These are phyloP conservation scores for Mormyrus hasselquistii DNA, from an alignment of 2,797 vertebrate genomes.

Conservation along the genomic window DNA sequence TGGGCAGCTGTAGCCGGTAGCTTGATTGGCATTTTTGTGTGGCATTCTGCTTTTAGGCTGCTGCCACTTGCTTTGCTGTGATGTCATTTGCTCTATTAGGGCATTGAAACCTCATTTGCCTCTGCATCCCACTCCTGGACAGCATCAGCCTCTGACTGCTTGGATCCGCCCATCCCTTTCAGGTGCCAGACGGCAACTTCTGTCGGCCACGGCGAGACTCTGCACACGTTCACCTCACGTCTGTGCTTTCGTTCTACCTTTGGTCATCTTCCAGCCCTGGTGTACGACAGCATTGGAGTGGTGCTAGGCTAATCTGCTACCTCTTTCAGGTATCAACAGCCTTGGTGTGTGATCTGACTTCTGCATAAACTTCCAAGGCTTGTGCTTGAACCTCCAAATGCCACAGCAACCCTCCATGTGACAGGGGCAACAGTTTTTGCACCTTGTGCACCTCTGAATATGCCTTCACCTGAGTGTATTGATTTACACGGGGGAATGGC, in stretches of 20 bases:
- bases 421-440: background rate
- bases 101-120: background rate
- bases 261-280: background rate
- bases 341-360: background rate
- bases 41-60: background rate
- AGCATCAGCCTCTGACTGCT: background rate
- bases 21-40: background rate
- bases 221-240: background rate
- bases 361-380: background rate
- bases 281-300: background rate
- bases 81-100: background rate
- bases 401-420: background rate
- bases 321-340: background rate
- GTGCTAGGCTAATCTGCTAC: background rate
- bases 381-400: background rate
- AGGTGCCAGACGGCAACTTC: background rate
- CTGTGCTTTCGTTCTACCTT: background rate
- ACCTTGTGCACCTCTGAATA: background rate
- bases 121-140: background rate
- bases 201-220: background rate
- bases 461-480: background rate
- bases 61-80: background rate
- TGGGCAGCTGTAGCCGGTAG: background rate
- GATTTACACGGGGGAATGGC: background rate
- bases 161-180: background rate